Percentiles rank a stretch among this genome's conserved stretches.
Evolutionary conservation across 2,113 vertebrate genomes (phyloP).

Genomic region (Gallinago paraguaiae): DNA sequence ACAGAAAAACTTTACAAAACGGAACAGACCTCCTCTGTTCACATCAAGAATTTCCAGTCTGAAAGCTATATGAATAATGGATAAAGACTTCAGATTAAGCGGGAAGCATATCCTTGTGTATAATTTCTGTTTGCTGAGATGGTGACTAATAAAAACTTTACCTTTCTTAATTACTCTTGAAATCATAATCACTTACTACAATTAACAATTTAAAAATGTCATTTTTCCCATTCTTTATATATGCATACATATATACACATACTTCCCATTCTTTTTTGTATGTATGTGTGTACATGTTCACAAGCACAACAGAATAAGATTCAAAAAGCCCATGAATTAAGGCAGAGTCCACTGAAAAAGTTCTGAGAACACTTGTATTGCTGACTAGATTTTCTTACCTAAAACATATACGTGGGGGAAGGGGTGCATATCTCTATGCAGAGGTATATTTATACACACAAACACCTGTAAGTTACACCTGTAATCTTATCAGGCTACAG

Average conservation of each 20-base stretch:
- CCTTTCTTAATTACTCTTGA: neutral
- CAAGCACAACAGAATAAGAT: neutral
- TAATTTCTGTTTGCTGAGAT: neutral
- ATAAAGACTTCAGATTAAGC: neutral
- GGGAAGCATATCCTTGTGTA: neutral
- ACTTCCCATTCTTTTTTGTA: neutral
- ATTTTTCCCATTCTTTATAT: neutral
- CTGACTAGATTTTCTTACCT: neutral
- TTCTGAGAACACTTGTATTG: neutral
- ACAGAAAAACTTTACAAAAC: neutral
- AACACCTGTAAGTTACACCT: neutral
- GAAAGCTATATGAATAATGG: neutral
- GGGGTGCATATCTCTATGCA: neutral
- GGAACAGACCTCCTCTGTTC: neutral
- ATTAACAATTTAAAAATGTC: neutral
- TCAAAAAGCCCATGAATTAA: neutral
- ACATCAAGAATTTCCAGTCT: neutral
- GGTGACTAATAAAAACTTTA: neutral
- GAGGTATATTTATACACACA: neutral
- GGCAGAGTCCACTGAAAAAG: neutral
- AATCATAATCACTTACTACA: neutral
- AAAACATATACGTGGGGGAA: neutral
- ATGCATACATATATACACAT: neutral
- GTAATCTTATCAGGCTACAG: neutral
- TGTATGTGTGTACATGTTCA: neutral